Evolutionary conservation across 2,113 vertebrate species (phyloP), one percentile per base, ranked within the genome.

Genomic region (Semnornis frantzii): DNA sequence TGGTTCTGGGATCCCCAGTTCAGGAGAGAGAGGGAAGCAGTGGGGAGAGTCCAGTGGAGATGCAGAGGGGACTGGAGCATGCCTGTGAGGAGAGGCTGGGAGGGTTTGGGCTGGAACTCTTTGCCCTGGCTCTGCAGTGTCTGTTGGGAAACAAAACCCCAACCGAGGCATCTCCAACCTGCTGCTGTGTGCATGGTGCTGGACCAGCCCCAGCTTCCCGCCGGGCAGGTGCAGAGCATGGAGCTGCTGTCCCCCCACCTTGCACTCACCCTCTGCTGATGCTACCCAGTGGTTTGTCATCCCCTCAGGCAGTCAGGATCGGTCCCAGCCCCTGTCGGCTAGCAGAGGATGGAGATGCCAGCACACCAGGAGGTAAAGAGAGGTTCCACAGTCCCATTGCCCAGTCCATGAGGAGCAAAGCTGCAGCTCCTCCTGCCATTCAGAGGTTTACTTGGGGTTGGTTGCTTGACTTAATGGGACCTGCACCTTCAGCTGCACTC

Each of bases 161-260:
- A 57, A 1, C 60, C 2, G 1, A 8, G 31, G 55, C 5, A 0
- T 34, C 21, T 3, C 28, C 1, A 34, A 17, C 12, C 62, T 15
- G 15, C 23, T 21, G 50, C 48, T 15, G 42, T 1, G 21, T 7
- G 70, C 77, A 2, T 19, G 12, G 81, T 0, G 4, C 89, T 42
- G 30, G 64, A 78, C 42, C 59, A 33, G 25, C 13, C 21, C 0
- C 4, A 17, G n/a, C 9, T n/a, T 54, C 52, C 77, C n/a, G 0
- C 1, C 1, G 37, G 42, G 91, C 89, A 76, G 90, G 71, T 74
- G 90, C 24, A 62, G 70, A 44, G 39, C 63, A 42, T 9, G 68
- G 74, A 55, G 64, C 18, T 2, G 1, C 33, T 1, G 33, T 4
- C 11, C 4, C 1, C 58, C 63, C 25, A n/a, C 20, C 0, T 12